A percentile compares a stretch with the other conserved stretches of the same genome.
These are phyloP conservation scores for Cariama cristata DNA, from an alignment of 2,113 vertebrate species.

Conservation along the genomic window DNA sequence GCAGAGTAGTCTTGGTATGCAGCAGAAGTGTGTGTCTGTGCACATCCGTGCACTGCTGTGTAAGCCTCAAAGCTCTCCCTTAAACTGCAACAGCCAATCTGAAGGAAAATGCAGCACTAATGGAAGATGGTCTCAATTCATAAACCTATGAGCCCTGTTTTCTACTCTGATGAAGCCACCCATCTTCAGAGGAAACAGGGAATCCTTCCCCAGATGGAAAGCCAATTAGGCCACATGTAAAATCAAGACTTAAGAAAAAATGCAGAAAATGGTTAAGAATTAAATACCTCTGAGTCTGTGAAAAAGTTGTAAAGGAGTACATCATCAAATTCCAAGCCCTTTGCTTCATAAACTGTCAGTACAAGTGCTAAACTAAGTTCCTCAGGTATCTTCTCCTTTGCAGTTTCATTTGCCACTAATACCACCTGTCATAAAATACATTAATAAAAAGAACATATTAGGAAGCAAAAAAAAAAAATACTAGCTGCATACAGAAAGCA, in stretches of 20 bases:
- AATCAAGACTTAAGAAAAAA: not conserved
- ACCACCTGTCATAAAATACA: slow-evolving; percentile 72
- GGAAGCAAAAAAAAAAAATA: not conserved
- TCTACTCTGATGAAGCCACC: not conserved
- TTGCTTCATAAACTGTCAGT: slow-evolving; percentile 85
- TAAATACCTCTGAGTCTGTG: slow-evolving; percentile 83
- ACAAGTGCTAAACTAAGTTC: slow-evolving; percentile 84
- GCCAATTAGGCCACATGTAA: not conserved
- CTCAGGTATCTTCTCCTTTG: slow-evolving; percentile 83
- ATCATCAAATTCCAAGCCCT: slow-evolving; percentile 86
- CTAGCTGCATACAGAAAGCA: not conserved
- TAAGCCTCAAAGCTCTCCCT: not conserved
- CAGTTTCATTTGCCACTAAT: slow-evolving; percentile 81
- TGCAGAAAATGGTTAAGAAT: not conserved
- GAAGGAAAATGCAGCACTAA: not conserved
- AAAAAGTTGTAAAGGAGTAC: slow-evolving; percentile 88
- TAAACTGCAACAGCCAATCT: not conserved
- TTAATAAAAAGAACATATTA: not conserved
- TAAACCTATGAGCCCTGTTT: not conserved
- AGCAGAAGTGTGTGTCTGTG: fast-evolving
- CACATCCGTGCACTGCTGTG: fast-evolving
- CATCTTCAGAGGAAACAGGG: not conserved
- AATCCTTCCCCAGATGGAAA: not conserved
- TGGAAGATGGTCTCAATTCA: fast-evolving
- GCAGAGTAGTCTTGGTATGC: not conserved